These are phyloP conservation scores for Hofmannophila pseudospretella DNA, from an alignment of 2,888 invertebrate species.

Conservation along the genomic window DNA sequence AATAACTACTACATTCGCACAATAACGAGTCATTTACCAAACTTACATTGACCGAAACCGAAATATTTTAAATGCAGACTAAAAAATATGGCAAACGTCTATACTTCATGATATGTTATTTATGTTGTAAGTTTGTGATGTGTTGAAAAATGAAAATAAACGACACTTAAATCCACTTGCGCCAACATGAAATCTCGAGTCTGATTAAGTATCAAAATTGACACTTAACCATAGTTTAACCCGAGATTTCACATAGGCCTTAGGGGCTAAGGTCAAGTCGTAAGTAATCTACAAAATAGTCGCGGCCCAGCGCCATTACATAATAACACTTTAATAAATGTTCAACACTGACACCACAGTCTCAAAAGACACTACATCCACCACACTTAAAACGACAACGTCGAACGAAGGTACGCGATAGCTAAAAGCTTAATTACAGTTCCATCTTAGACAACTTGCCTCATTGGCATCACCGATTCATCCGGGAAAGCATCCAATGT, in stretches of 20 bases:
- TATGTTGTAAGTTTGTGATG: neutral
- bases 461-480: too few species aligned
- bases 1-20: slow-evolving; percentile 18
- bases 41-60: slow-evolving; percentile 6
- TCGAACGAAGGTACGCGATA: slow-evolving; percentile 17
- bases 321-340: slow-evolving; percentile 10
- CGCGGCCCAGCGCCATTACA: slow-evolving; percentile 18
- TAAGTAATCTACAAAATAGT: slow-evolving; percentile 10
- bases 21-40: neutral
- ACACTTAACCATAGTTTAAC: too few species aligned
- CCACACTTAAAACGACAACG: neutral
- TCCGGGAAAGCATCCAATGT: too few species aligned
- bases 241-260: too few species aligned
- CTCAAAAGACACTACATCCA: slow-evolving; percentile 6
- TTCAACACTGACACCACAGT: slow-evolving; percentile 12
- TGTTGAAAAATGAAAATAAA: too few species aligned
- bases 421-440: slow-evolving; percentile 11
- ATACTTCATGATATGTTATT: slow-evolving; percentile 21
- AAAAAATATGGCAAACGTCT: slow-evolving; percentile 25
- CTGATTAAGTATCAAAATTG: too few species aligned
- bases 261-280: too few species aligned
- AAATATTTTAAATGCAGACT: slow-evolving; percentile 42
- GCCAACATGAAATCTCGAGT: too few species aligned
- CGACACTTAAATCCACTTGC: too few species aligned
- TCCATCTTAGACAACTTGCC: slow-evolving; percentile 2